phyloP scores from a whole-genome alignment of 2,797 vertebrate species.

The Aphelocoma californica region DNA sequence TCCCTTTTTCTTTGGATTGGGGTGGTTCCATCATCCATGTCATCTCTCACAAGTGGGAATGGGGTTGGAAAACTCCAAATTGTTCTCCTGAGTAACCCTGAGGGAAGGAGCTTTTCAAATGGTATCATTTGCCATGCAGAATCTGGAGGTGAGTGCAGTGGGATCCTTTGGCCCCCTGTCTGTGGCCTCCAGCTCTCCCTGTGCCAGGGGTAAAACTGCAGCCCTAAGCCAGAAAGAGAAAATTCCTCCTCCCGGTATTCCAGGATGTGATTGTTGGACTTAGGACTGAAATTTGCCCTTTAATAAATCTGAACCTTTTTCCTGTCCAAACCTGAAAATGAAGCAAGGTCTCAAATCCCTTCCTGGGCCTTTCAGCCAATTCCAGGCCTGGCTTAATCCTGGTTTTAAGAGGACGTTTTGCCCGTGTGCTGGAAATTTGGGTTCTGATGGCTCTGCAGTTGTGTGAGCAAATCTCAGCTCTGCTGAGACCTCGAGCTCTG shows the following conservation, averaged over 20 bases:
- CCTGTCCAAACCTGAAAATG: neutral
- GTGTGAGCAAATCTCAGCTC: neutral
- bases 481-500: rapidly evolving
- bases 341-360: neutral
- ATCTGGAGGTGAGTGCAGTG: neutral
- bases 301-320: neutral
- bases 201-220: neutral
- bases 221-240: neutral
- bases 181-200: neutral
- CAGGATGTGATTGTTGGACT: neutral
- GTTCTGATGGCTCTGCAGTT: neutral
- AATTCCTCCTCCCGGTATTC: neutral
- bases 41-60: neutral
- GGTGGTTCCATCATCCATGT: neutral
- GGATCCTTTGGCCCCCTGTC: neutral
- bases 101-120: neutral
- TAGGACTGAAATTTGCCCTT: neutral
- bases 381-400: neutral
- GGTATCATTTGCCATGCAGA: neutral
- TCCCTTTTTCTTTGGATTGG: neutral
- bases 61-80: neutral
- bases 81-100: neutral
- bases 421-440: neutral
- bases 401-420: neutral
- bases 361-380: neutral